Percentiles rank a stretch among this genome's conserved stretches.
Conservation (phyloP, 2,888 invertebrate genomes). For the Antheraea assamensis region DNA sequence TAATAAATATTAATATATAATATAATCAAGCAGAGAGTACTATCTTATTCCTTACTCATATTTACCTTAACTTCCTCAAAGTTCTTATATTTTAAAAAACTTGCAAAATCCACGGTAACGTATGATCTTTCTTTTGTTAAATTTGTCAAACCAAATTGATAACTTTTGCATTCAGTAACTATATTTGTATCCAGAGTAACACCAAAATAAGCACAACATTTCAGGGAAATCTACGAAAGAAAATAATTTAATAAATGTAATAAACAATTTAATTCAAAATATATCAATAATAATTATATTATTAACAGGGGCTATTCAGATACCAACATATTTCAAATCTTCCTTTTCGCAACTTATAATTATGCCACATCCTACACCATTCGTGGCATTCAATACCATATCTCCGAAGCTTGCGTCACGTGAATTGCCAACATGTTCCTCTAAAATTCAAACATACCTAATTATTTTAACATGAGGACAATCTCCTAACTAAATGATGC, state of each 20-base stretch:
- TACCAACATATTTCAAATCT: constrained; percentile 49
- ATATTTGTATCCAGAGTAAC: constrained; percentile 45
- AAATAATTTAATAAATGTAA: constrained; percentile 21
- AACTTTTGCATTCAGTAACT: constrained; percentile 42
- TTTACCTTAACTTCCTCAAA: constrained; percentile 25
- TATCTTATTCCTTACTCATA: too few relatives aligned
- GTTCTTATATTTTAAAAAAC: constrained; percentile 36
- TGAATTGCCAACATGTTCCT: too few relatives aligned
- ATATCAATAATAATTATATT: too few relatives aligned
- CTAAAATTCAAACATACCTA: too few relatives aligned
- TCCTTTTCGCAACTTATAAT: constrained; percentile 48
- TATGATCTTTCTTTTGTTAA: constrained; percentile 40
- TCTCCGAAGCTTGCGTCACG: too few relatives aligned
- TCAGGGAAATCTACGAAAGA: constrained; percentile 29
- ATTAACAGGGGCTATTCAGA: too few relatives aligned
- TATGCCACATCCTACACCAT: constrained; percentile 54
- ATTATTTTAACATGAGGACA: too few relatives aligned
- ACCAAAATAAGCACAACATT: constrained; percentile 39
- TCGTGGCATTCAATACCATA: constrained; percentile 46
- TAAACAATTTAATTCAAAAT: too few relatives aligned
- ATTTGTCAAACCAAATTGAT: constrained; percentile 41
- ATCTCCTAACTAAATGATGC: too few relatives aligned
- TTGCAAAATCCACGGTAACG: constrained; percentile 42
- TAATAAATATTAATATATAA: too few relatives aligned
- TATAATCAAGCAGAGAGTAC: too few relatives aligned